Evolutionary conservation across 2,888 invertebrate species (phyloP).

Genomic region (Ditylenchus weischeri): DNA sequence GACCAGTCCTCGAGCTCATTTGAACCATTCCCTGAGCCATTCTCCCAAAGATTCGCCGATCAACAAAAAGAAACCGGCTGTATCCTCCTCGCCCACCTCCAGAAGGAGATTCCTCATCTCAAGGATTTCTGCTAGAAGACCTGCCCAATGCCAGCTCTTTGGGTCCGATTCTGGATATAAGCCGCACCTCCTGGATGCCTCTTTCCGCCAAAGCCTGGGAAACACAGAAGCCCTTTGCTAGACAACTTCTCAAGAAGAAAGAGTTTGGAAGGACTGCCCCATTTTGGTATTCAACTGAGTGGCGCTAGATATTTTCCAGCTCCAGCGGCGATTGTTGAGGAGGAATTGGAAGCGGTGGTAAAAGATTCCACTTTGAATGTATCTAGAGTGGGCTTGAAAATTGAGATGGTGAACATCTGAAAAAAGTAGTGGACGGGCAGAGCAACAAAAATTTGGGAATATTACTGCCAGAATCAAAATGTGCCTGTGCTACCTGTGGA

Average conservation of each 20-base stretch:
- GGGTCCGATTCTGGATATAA: constrained; percentile 2
- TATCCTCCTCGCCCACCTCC: neutral
- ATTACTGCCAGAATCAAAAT: no score
- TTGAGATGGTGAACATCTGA: no score
- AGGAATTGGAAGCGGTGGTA: constrained; percentile 1
- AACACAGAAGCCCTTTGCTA: neutral
- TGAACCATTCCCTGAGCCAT: neutral
- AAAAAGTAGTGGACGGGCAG: no score
- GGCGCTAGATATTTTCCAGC: no score
- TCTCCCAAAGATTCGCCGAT: neutral
- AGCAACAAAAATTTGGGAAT: no score
- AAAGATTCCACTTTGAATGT: neutral
- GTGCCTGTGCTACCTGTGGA: no score
- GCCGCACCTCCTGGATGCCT: constrained; percentile 6
- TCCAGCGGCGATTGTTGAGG: neutral
- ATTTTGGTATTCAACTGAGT: no score
- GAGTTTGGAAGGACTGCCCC: neutral
- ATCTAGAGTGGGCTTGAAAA: no score
- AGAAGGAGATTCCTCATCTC: neutral
- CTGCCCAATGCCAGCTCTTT: neutral
- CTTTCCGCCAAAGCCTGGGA: constrained; percentile 1
- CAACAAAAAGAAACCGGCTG: neutral
- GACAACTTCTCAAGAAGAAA: neutral
- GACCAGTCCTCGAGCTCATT: neutral
- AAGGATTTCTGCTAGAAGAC: neutral